Base-by-base conservation (phyloP, 2,888 invertebrate species). In the Octodonta nipae region DNA sequence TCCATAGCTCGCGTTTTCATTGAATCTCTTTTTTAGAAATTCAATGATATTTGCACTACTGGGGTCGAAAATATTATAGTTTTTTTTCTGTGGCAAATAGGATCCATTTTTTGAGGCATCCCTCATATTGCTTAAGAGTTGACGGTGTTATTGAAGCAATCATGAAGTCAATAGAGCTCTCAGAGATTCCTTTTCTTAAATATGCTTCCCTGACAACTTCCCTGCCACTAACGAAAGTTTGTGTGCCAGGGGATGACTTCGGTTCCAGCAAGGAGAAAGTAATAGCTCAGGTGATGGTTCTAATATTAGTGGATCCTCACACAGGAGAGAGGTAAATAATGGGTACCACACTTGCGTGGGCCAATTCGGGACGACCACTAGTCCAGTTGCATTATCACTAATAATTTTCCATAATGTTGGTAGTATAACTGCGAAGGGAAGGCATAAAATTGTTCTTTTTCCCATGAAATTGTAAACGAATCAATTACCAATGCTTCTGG, bases 191-290 rank as follows among this genome's bases (percentile, higher is more conserved):
- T 20, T 43, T 39, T 30, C 13, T 13, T 28, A n/a, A 26, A 17
- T 42, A 49, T 3, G 26, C 16, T 13, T 28, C 4, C 27, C 33
- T n/a, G 49, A 50, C 38, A 46, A 42, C 16, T 13, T 41, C 36
- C 41, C 46, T 32, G 40, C 50, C 28, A 47, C 25, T 28, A 30
- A 27, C 30, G 17, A 16, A 34, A 33, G 30, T 3, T 15, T 17
- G 3, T 13, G 10, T 3, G 14, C 10, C 13, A 26, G 26, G 13
- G 36, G 30, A 13, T 27, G 33, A 5, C 10, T 11, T 3, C 22
- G 25, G n/a, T n/a, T n/a, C n/a, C n/a, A n/a, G 5, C 11, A 36
- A 30, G 31, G 26, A 25, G 15, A 33, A 13, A 20, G 10, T n/a
- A 35, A 15, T 15, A 35, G 26, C 2, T 34, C 22, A 28, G 33